Evolutionary conservation across 2,888 invertebrate genomes (phyloP), one percentile per base, ranked within the genome.

Genomic region (Drosophila pegasa): DNA sequence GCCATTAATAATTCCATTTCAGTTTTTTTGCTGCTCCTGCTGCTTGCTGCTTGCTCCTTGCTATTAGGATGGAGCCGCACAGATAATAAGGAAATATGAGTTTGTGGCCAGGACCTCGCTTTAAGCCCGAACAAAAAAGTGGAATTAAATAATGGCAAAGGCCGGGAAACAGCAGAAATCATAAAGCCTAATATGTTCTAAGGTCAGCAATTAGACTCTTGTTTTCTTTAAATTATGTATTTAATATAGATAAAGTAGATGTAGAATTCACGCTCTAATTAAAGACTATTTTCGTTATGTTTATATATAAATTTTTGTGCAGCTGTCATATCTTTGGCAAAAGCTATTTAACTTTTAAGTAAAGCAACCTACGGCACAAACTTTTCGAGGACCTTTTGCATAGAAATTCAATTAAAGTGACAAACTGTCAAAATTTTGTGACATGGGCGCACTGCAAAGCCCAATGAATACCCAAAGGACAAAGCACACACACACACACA

Each of bases 1-100:
- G 81, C 88, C 85, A 85, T 85, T 88, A 85, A 85, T 85, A 85
- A 85, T 88, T 88, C 81, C 81, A 85, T 87, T 88, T 85, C 55
- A 56, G 50, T 50, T 58, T 27, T 31, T 43, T 25, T 41, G n/a
- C n/a, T n/a, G n/a, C n/a, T n/a, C n/a, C n/a, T n/a, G n/a, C n/a
- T n/a, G n/a, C n/a, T 58, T 18, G 1, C 37, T 27, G 9, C 48
- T 20, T 48, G 31, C 33, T 33, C 29, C 41, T 60, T 25, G 48
- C 63, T 58, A 65, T 79, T 80, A 51, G 56, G 50, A 61, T 66
- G 63, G 56, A 29, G 48, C 57, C 57, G 52, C 64, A 12, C 60
- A 88, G 88, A 83, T 87, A 83, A 83, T 83, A 86, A 83, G 83
- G 66, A 83, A 83, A 88, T 83, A 87, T 83, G 83, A 83, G 71